Evolutionary conservation across 35 echinoderm and acorn worm genomes (phyloP).

Genomic region (Heliocidaris erythrogramma): DNA sequence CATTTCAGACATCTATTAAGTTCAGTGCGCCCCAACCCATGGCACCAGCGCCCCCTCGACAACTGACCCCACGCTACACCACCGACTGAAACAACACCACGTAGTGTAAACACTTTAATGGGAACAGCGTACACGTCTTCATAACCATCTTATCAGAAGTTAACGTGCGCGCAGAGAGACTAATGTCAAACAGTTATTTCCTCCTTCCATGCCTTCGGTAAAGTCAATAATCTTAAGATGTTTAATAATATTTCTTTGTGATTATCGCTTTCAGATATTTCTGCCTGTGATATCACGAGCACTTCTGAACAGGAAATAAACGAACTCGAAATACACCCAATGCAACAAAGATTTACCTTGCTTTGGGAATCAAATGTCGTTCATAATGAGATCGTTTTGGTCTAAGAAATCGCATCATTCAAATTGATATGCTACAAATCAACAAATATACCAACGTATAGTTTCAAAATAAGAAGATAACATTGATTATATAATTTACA

Average conservation of each 20-base stretch:
- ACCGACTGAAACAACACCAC: too few relatives aligned
- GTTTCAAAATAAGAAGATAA: too few relatives aligned
- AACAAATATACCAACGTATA: background rate
- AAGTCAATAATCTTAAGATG: background rate
- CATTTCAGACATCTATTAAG: too few relatives aligned
- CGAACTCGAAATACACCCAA: background rate
- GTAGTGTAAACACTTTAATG: too few relatives aligned
- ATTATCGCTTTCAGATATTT: background rate
- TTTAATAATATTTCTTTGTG: background rate
- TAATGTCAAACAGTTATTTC: constrained; percentile 8
- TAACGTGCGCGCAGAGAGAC: background rate
- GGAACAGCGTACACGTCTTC: too few relatives aligned
- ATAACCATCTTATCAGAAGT: background rate
- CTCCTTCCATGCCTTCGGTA: background rate
- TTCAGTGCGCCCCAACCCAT: too few relatives aligned
- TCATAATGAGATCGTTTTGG: background rate
- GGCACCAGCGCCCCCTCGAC: too few relatives aligned
- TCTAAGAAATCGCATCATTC: background rate
- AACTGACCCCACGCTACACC: too few relatives aligned
- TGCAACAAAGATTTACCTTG: background rate
- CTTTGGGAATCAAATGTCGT: background rate
- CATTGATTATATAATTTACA: too few relatives aligned
- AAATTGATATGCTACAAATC: background rate
- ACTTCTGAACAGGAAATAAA: background rate
- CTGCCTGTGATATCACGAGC: background rate